Conservation (phyloP, 2,888 invertebrate genomes). For the Melieria omissa region DNA sequence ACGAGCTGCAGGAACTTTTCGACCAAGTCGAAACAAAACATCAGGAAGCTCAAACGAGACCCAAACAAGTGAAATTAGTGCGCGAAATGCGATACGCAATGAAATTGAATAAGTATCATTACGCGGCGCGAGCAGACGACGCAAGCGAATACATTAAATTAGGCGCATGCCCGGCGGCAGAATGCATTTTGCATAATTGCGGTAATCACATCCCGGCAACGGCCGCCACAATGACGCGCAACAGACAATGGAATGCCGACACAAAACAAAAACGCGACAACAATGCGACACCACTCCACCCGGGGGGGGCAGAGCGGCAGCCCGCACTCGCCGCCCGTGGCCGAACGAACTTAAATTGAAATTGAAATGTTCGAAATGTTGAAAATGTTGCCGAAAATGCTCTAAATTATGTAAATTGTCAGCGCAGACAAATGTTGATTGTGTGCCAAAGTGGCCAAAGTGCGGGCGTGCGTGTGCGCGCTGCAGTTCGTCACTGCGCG, state of each 20-base stretch:
- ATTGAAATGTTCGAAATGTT: constrained; percentile 6
- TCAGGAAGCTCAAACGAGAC: too few species aligned
- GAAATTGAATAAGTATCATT: constrained; percentile 18
- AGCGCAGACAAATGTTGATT: constrained; percentile 51
- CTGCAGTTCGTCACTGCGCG: constrained; percentile 1
- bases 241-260: neutral
- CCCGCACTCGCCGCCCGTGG: neutral
- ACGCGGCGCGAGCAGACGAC: neutral
- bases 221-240: neutral
- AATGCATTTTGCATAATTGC: constrained; percentile 45
- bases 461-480: constrained; percentile 2
- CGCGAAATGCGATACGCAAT: constrained; percentile 21
- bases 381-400: constrained; percentile 47
- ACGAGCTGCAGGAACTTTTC: too few species aligned
- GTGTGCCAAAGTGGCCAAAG: neutral
- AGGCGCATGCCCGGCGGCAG: constrained; percentile 39
- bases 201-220: constrained; percentile 26
- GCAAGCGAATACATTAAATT: constrained; percentile 40
- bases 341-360: constrained; percentile 7
- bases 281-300: neutral
- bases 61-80: too few species aligned
- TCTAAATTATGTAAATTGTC: constrained; percentile 64
- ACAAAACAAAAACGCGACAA: constrained; percentile 17
- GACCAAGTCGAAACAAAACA: too few species aligned
- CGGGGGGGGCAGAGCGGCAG: neutral